phyloP scores from a whole-genome alignment of 2,113 vertebrate species.

The Neogale vison region DNA sequence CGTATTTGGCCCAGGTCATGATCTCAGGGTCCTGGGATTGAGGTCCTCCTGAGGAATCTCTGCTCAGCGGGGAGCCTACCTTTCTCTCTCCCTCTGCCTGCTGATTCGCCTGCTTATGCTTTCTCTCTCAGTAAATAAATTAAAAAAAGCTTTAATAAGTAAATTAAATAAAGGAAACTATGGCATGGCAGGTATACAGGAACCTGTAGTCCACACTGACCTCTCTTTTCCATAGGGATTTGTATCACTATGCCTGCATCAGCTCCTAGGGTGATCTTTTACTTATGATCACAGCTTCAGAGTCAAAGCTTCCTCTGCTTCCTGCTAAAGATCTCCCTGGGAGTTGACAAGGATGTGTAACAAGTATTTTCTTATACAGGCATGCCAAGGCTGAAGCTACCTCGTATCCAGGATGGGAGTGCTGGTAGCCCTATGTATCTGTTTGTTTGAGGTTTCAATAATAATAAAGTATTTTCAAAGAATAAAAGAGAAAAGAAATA shows the following conservation, averaged over 20 bases:
- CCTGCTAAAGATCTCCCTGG: constrained; percentile 21
- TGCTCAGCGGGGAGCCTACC: neutral
- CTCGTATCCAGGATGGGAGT: constrained; percentile 52
- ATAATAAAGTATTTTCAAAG: constrained; percentile 56
- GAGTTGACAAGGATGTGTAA: neutral
- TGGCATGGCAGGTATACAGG: constrained; percentile 85
- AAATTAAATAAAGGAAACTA: neutral
- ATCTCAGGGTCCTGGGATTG: neutral
- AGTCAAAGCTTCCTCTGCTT: neutral
- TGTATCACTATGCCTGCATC: constrained; percentile 89
- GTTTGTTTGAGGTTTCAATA: constrained; percentile 50
- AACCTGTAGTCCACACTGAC: neutral
- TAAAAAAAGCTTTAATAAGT: neutral
- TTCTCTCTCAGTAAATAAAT: neutral
- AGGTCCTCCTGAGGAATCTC: no score
- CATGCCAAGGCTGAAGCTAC: neutral
- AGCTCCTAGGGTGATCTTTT: constrained; percentile 90
- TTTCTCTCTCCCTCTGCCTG: neutral
- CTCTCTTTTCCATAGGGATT: constrained; percentile 81
- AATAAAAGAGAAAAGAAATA: neutral
- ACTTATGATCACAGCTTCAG: constrained; percentile 73
- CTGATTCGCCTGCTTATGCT: neutral
- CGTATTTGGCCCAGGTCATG: neutral
- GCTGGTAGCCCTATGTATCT: neutral
- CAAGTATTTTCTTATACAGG: neutral